Evolutionary conservation across 1,140 invertebrate species (phyloP).

Genomic region (Centruroides sculpturatus): DNA sequence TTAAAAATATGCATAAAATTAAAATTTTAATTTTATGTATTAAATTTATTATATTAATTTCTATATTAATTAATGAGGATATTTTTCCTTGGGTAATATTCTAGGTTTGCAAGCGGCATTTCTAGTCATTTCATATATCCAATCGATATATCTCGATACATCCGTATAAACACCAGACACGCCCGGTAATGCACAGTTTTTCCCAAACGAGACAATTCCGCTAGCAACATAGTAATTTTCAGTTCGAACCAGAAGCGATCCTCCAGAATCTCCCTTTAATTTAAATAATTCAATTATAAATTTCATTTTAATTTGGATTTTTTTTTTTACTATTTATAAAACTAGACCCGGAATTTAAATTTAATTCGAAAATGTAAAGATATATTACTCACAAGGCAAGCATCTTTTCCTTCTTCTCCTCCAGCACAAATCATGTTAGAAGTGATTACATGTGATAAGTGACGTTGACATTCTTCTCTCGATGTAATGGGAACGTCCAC

Average conservation of each 20-base stretch:
- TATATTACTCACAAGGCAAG: conserved; percentile 2
- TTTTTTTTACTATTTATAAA: too few species aligned
- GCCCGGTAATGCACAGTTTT: conserved; percentile 43
- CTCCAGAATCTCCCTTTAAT: conserved; percentile 61
- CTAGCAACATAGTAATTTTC: conserved; percentile 38
- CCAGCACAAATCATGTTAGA: conserved; percentile 13
- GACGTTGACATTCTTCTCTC: not conserved
- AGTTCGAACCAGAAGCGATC: conserved; percentile 47
- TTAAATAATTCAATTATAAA: not conserved
- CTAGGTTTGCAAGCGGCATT: conserved; percentile 8
- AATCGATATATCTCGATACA: conserved; percentile 21
- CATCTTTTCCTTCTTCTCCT: conserved; percentile 9
- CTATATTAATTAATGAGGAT: too few species aligned
- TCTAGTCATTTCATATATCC: conserved; percentile 29
- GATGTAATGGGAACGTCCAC: conserved; percentile 7
- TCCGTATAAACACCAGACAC: conserved; percentile 26
- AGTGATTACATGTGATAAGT: not conserved
- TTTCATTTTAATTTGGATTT: too few species aligned
- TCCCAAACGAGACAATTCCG: conserved; percentile 80
- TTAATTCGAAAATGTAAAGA: too few species aligned
- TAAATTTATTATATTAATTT: too few species aligned
- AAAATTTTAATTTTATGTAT: too few species aligned
- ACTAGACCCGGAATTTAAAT: too few species aligned
- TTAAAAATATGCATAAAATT: too few species aligned
- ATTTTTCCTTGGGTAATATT: not conserved